Base-by-base conservation (phyloP, 2,113 vertebrate species). In the Jacana jacana region DNA sequence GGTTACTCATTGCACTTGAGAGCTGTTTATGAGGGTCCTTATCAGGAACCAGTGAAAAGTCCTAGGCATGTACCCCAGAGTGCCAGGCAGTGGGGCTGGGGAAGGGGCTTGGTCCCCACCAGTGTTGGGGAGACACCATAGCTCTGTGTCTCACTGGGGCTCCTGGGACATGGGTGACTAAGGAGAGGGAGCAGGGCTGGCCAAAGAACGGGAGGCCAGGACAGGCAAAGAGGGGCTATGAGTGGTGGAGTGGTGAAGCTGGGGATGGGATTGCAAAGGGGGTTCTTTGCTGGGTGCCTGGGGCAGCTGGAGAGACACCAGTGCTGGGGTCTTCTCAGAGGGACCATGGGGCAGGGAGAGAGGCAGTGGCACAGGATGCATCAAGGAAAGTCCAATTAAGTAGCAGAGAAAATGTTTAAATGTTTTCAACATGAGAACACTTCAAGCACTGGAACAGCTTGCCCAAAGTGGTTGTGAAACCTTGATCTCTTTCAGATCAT, bases 101-200 rank as follows among this genome's bases (percentile, higher is more conserved):
- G 3, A 84, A 58, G 51, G 40, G 6, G 14, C 44, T 88, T 6
- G 11, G 5, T 1, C 30, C 27, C 7, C 13, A 13, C 1, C 0
- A 0, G 22, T 40, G n/a, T 3, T 9, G 17, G 7, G 22, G 35
- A 72, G 49, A 89, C 6, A 3, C 44, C 30, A 10, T 2, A 17
- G 11, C 44, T 70, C 49, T 30, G 30, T 7, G 13, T 66, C 24
- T 35, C 20, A 3, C 7, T 3, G 6, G 55, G 24, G 17, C 8
- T 60, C 35, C 39, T 2, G 8, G 42, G 19, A 39, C 9, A 30
- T 5, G 17, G 9, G 18, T 87, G 60, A 20, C 42, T 2, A 23
- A 30, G 30, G 30, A 42, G 0, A 1, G 17, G 49, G 31, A 70
- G 6, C 0, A 0, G 11, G 51, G 13, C 14, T 64, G n/a, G 22